Base-by-base conservation (phyloP, 2,797 vertebrate species). In the Pseudopleuronectes americanus region DNA sequence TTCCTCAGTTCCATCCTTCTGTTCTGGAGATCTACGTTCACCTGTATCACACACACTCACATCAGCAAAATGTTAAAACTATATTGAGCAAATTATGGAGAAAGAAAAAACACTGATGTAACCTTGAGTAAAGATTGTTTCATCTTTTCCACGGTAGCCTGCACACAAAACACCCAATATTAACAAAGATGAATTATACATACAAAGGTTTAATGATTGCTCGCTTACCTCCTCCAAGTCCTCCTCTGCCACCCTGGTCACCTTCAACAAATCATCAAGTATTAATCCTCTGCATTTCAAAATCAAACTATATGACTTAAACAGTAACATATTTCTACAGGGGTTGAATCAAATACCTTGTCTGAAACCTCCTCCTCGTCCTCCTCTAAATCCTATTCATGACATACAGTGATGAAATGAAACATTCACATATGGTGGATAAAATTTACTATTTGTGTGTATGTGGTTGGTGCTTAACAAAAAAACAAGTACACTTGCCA, bases 81-180 rank as follows among this genome's bases (percentile, higher is more conserved):
- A 9, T 21, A 48, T n/a, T 48, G 8, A 48, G 16, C 5, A 17
- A 31, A 49, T 56, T 3, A 36, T 6, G 16, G 26, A 26, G 26
- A 45, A 16, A 45, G 6, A 45, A 4, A 57, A 24, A 55, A 22
- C 2, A 59, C 26, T 1, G 33, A 8, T 8, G 8, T 48, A 13
- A 92, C 90, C 86, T 77, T 55, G 68, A 81, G 79, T 51, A 63
- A 94, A 91, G 8, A 86, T 12, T 14, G 95, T 94, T 77, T 96
- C 95, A 57, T 93, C 90, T 64, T 55, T 80, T 43, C 95, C 96
- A 79, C 92, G 93, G 67, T 94, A 96, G 52, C 94, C 95, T 93
- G 86, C 4, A 64, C 49, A 74, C 7, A 65, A 14, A 57, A 28
- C 5, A 69, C 5, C n/a, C 4, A 33, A 48, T 1, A 52, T 14